These are phyloP conservation scores for Agrilus mali DNA, from an alignment of 2,888 invertebrate species.

Conservation along the genomic window DNA sequence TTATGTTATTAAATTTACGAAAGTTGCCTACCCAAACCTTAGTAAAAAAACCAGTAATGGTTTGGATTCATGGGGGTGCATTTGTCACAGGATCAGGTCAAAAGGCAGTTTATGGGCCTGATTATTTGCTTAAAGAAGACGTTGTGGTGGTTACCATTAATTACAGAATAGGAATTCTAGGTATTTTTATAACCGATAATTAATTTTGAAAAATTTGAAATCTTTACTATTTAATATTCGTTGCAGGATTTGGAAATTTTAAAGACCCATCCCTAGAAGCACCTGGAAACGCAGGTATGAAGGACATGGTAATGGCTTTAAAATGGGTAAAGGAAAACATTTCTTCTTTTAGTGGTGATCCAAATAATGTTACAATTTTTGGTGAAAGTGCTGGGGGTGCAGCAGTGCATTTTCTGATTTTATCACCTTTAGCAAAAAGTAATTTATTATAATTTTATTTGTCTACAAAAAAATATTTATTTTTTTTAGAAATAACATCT, in stretches of 20 bases:
- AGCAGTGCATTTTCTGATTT: conserved; percentile 2
- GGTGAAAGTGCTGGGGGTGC: conserved; percentile 6
- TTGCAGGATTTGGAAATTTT: conserved; percentile 4
- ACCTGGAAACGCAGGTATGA: conserved; percentile 6
- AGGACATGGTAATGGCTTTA: conserved; percentile 5
- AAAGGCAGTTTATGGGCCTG: conserved; percentile 24
- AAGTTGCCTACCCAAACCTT: conserved; percentile 5
- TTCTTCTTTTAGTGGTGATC: conserved; percentile 1
- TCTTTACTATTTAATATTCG: not conserved
- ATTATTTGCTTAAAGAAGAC: conserved; percentile 29
- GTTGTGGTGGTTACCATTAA: conserved; percentile 29
- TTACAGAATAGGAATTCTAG: conserved; percentile 29
- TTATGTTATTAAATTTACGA: too few relatives aligned
- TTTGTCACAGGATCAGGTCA: conserved; percentile 27
- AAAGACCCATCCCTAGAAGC: conserved; percentile 2
- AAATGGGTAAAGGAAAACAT: conserved; percentile 4
- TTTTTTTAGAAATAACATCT: too few relatives aligned
- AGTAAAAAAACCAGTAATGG: conserved; percentile 29
- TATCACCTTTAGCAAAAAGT: not conserved
- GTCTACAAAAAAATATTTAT: too few relatives aligned
- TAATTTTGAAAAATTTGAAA: not conserved
- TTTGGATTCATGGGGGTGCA: conserved; percentile 34
- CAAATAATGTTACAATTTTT: conserved; percentile 5
- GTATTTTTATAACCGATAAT: conserved; percentile 16
- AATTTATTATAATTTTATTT: too few relatives aligned